Percentiles rank a stretch among this genome's conserved stretches.
These are phyloP conservation scores for Sternarchorhynchus goeldii DNA, from an alignment of 2,797 vertebrate species.

Conservation along the genomic window DNA sequence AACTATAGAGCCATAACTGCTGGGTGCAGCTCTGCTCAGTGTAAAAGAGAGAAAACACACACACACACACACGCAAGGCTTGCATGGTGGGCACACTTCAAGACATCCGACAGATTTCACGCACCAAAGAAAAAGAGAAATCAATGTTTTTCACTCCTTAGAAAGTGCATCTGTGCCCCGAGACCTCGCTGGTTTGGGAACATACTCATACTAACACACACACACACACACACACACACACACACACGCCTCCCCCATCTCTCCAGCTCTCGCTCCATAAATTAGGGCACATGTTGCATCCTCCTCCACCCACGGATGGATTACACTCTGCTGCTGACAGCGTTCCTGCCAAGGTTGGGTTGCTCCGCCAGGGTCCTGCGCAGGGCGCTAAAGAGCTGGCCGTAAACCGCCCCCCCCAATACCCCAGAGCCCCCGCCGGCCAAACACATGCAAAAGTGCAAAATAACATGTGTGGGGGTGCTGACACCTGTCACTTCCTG, in stretches of 20 bases:
- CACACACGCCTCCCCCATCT: constrained; percentile 41
- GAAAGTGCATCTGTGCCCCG: constrained; percentile 27
- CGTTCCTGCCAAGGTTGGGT: no score
- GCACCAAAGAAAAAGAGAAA: constrained; percentile 16
- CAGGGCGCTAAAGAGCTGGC: no score
- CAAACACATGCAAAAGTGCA: not conserved
- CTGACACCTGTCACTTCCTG: constrained; percentile 58
- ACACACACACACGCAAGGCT: not conserved
- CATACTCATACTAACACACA: constrained; percentile 13
- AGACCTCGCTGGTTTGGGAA: constrained; percentile 34
- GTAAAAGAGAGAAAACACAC: not conserved
- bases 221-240: constrained; percentile 33
- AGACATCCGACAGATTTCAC: constrained; percentile 27
- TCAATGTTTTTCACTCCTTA: constrained; percentile 31
- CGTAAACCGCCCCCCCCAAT: no score
- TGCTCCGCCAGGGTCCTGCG: no score
- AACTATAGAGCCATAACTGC: constrained; percentile 24
- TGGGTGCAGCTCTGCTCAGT: constrained; percentile 34
- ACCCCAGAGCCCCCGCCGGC: no score
- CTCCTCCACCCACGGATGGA: constrained; percentile 33
- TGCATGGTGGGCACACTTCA: not conserved
- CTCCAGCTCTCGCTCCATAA: constrained; percentile 47
- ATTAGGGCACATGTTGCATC: constrained; percentile 43
- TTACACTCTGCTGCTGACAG: constrained; percentile 14
- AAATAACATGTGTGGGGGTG: constrained; percentile 35